phyloP scores from a whole-genome alignment of 2,113 vertebrate species.

The Dunckerocampus dactyliophorus region DNA sequence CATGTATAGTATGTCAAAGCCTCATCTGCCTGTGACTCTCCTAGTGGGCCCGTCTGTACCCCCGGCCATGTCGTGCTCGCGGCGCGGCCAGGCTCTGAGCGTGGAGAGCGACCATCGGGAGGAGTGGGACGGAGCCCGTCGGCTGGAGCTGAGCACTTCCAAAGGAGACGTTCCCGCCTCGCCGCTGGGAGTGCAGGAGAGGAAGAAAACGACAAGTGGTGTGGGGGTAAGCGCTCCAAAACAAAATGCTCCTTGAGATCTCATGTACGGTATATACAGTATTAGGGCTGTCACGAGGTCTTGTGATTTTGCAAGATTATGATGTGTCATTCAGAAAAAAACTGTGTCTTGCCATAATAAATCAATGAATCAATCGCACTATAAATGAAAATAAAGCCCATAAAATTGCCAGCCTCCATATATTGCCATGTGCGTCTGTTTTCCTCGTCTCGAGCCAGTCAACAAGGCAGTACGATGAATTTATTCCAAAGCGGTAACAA shows the following conservation, averaged over 20 bases:
- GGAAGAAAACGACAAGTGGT: conserved; percentile 83
- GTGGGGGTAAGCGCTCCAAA: conserved; percentile 76
- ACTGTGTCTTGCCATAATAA: too few relatives aligned
- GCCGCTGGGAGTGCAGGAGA: conserved; percentile 87
- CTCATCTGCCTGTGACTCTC: not conserved
- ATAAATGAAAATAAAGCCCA: too few relatives aligned
- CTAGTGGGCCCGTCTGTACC: conserved; percentile 90
- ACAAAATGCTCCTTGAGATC: too few relatives aligned
- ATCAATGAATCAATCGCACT: too few relatives aligned
- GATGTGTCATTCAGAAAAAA: too few relatives aligned
- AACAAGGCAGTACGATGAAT: too few relatives aligned
- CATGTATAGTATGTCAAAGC: not conserved
- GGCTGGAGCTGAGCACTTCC: conserved; percentile 83
- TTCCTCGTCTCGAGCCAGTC: too few relatives aligned
- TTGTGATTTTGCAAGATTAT: too few relatives aligned
- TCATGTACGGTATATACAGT: too few relatives aligned
- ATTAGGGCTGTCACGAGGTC: not conserved
- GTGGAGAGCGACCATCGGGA: conserved; percentile 95
- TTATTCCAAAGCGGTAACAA: too few relatives aligned
- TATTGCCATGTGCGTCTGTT: too few relatives aligned
- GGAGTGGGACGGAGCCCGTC: conserved; percentile 87
- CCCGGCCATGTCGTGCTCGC: conserved; percentile 87
- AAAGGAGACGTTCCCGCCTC: conserved; percentile 89
- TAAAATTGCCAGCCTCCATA: too few relatives aligned
- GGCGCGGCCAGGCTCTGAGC: conserved; percentile 89